Base-by-base conservation (phyloP, 2,888 invertebrate species). In the Phyto melanocephala region DNA sequence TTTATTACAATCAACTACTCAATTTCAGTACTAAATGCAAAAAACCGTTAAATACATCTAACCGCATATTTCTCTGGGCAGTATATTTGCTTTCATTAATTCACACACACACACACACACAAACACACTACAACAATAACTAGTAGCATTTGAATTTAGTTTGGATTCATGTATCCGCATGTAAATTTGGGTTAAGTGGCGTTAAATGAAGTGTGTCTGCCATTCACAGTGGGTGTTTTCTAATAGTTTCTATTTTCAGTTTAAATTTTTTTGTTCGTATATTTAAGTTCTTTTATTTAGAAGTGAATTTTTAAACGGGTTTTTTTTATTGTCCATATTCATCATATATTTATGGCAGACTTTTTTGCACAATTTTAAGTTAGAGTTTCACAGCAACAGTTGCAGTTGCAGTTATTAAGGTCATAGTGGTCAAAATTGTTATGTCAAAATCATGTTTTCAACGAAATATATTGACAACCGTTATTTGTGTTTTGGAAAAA, bases 161-260 rank as follows among this genome's bases (percentile, higher is more conserved):
- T 71, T 33, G 71, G 37, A 50, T 40, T 60, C 60, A 50, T 37
- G 37, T 47, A 72, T 24, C 15, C 71, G 60, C 71, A 17, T 72
- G 37, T 72, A 72, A 72, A 75, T 80, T 68, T 80, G 37, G 80
- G 80, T 75, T 80, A 80, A 80, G 75, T 70, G 80, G 80, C 70
- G 70, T 75, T 70, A 65, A 76, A 76, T 71, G 75, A 70, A 70
- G 62, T 62, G 60, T 71, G 47, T 42, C 67, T 75, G 63, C 50
- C 65, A 68, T 40, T 70, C 80, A 58, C 80, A 75, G 75, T 75
- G 70, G 80, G 80, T 71, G 75, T 74, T 74, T 71, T 70, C 65
- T 28, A 70, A 58, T 75, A 35, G 65, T 50, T 54, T 47, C 24
- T 58, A 10, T 28, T 47, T 56, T 28, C 11, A 22, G 50, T 28